Evolutionary conservation across 64 coral and sea anemone species (phyloP), one percentile per base, ranked within the genome.

Genomic region (Porites australiensis): DNA sequence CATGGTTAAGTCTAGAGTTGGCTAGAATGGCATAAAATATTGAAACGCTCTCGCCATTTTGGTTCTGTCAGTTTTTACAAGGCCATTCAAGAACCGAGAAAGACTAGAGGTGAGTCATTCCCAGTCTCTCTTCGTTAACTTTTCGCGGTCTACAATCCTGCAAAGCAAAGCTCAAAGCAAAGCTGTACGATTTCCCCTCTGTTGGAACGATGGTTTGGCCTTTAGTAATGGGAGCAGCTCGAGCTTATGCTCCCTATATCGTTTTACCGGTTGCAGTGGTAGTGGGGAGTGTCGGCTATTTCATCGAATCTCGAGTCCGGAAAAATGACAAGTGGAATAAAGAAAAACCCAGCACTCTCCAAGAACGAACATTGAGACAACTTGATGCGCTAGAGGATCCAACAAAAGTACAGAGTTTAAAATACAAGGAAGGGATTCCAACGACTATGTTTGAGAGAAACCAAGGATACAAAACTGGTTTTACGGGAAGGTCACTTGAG

Each of bases 381-480:
- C 19, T 98, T 18, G 92, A 94, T 49, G 14, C 80, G 3, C 76
- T 90, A 5, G 68, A 93, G 15, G 95, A 98, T 75, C 60, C 88
- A 7, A 97, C 95, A 16, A 70, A 91, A 10, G 95, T 98, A 9
- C 77, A 91, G 69, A 94, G 87, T 14, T 81, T 98, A 44, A 77
- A 98, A 49, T 98, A 98, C 69, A 68, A 84, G 8, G 88, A 98
- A 70, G 89, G 74, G 44, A 79, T 98, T 44, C 95, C 95, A 4
- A 87, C 87, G 69, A 94, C 95, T 37, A 98, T 98, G 14, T 98
- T 98, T 91, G 95, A 98, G 1, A 93, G 83, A n/a, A 91, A 98
- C 69, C 91, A 93, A 93, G 91, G 91, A 4, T 93, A 87, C 21
- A 93, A 87, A n/a, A 77, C 72, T 62, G 82, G 91, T 10, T 93